Evolutionary conservation across 2,113 vertebrate genomes (phyloP).

Genomic region (Microtus montanus): DNA sequence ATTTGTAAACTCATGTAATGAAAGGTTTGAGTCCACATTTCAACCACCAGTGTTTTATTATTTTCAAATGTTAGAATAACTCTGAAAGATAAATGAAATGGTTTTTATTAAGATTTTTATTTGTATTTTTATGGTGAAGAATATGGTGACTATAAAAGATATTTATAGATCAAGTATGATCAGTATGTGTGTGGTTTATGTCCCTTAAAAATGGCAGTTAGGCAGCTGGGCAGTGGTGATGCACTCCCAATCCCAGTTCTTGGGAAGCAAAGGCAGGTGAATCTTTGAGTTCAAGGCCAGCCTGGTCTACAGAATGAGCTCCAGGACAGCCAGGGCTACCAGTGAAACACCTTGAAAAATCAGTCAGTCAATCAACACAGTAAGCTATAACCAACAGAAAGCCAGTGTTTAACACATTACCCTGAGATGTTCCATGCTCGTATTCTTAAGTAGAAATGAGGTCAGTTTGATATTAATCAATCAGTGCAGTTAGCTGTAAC

Average conservation of each 20-base stretch:
- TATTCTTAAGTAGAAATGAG: background rate
- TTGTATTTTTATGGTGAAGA: background rate
- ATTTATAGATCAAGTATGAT: background rate
- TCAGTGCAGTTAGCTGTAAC: background rate
- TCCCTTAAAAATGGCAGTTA: background rate
- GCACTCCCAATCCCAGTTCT: background rate
- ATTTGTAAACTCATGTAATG: background rate
- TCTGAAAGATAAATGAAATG: constrained; percentile 19
- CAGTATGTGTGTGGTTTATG: background rate
- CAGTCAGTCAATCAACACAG: background rate
- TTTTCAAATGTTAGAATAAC: constrained; percentile 34
- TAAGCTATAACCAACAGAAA: background rate
- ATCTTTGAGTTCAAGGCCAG: background rate
- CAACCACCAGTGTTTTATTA: constrained; percentile 8
- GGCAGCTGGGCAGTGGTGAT: background rate
- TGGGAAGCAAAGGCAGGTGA: background rate
- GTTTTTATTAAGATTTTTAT: background rate
- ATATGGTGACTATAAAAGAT: background rate
- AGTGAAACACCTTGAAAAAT: background rate
- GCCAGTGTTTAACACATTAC: background rate
- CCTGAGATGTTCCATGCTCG: background rate
- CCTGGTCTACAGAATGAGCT: background rate
- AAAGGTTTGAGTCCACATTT: background rate
- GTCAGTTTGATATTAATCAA: background rate
- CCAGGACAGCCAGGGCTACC: background rate